Percentiles rank a stretch among this genome's conserved stretches.
phyloP scores from a whole-genome alignment of 2,888 invertebrate genomes.

The Epinotia bilunana region DNA sequence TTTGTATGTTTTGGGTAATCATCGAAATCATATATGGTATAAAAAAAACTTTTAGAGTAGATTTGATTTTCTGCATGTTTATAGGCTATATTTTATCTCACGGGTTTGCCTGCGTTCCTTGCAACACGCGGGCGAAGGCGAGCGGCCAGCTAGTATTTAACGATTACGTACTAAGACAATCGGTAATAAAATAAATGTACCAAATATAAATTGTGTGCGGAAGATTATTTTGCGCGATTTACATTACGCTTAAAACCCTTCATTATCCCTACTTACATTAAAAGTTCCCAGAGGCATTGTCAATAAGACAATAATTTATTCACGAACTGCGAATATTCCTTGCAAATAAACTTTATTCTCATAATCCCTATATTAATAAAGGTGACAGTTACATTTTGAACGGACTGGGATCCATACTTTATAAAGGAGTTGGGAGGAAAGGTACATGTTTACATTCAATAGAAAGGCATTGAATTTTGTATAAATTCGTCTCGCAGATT shows the following conservation, averaged over 20 bases:
- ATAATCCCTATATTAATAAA: not conserved
- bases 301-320: not conserved
- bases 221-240: not conserved
- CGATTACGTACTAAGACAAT: too few relatives aligned
- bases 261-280: not conserved
- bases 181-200: too few relatives aligned
- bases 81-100: too few relatives aligned
- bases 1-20: too few relatives aligned
- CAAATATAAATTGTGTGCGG: too few relatives aligned
- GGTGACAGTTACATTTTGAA: not conserved
- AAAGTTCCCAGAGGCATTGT: not conserved
- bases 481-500: conserved; percentile 2
- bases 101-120: too few relatives aligned
- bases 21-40: too few relatives aligned
- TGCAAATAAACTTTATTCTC: not conserved
- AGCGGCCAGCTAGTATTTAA: too few relatives aligned
- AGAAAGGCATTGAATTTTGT: conserved; percentile 5
- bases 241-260: not conserved
- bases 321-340: not conserved
- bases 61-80: too few relatives aligned
- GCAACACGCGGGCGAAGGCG: too few relatives aligned
- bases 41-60: too few relatives aligned
- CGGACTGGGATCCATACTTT: not conserved
- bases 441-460: conserved; percentile 5
- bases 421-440: conserved; percentile 20